Conservation (phyloP, 2,888 invertebrate species). For the Xylota segnis region DNA sequence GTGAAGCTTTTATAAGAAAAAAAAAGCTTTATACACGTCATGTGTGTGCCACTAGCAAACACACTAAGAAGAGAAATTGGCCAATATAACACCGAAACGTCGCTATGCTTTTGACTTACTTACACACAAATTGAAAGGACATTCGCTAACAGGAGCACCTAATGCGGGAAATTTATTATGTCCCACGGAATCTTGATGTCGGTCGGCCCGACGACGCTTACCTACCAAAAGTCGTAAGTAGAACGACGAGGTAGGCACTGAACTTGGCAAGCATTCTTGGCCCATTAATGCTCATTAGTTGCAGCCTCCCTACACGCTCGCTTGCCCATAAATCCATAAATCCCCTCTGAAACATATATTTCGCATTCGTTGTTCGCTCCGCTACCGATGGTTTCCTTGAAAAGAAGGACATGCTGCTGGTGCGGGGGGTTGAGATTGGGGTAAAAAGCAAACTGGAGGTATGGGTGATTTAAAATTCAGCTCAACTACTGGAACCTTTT, state of each 20-base stretch:
- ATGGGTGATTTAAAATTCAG: conserved; percentile 59
- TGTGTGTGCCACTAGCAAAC: neutral
- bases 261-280: conserved; percentile 73
- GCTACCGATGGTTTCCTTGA: conserved; percentile 1
- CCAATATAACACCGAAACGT: neutral
- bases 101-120: conserved; percentile 22
- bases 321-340: conserved; percentile 60
- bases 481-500: conserved; percentile 44
- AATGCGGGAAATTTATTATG: conserved; percentile 66
- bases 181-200: conserved; percentile 55
- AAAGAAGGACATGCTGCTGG: conserved; percentile 1
- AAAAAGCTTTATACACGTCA: conserved; percentile 9
- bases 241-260: conserved; percentile 53
- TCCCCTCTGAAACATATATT: conserved; percentile 38
- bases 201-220: neutral
- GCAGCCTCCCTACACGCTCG: conserved; percentile 55
- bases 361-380: conserved; percentile 43
- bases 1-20: neutral
- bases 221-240: neutral
- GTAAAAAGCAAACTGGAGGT: neutral
- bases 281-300: conserved; percentile 77
- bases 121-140: conserved; percentile 15
- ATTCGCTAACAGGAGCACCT: conserved; percentile 50
- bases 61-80: neutral
- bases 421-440: conserved; percentile 11